phyloP scores from a whole-genome alignment of 2,113 vertebrate genomes.

The Tyrannus savana region DNA sequence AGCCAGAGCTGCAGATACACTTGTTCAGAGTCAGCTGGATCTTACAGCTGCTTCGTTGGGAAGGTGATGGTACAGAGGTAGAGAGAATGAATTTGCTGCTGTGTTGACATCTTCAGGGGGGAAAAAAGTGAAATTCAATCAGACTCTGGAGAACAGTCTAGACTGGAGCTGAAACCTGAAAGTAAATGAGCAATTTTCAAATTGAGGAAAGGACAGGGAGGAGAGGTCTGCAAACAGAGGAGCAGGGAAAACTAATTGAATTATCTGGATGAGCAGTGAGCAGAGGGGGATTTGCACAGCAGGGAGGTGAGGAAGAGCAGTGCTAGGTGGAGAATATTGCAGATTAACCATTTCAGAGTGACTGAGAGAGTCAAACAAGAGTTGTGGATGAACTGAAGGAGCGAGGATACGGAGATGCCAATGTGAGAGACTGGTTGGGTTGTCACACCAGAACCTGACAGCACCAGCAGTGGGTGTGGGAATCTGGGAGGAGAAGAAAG shows the following conservation, averaged over 20 bases:
- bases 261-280: background rate
- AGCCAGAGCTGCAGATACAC: background rate
- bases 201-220: background rate
- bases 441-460: background rate
- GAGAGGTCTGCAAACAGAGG: background rate
- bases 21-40: background rate
- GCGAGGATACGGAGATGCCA: background rate
- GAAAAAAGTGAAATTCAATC: background rate
- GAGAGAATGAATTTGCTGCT: background rate
- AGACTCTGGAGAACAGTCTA: background rate
- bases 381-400: background rate
- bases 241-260: background rate
- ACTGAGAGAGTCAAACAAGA: background rate
- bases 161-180: background rate
- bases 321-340: background rate
- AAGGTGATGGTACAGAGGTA: background rate
- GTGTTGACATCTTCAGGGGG: background rate
- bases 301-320: background rate
- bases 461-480: background rate
- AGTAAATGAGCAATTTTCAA: conserved; percentile 33
- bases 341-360: background rate
- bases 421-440: background rate
- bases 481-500: background rate
- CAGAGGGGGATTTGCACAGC: background rate
- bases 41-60: background rate